Conservation (phyloP, 2,797 vertebrate species). For the Buceros bicornis region DNA sequence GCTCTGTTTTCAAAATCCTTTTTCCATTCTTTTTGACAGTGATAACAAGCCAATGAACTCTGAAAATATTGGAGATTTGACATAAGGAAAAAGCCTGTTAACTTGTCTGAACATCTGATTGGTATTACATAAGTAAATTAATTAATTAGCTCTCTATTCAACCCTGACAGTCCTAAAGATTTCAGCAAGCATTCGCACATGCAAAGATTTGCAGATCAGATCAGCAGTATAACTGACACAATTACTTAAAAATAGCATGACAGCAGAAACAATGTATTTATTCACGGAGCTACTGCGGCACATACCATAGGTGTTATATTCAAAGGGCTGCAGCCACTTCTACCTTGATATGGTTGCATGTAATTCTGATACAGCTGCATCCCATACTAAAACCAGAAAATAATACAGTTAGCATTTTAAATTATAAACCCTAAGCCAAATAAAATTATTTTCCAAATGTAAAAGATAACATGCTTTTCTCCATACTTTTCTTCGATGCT, state of each 20-base stretch:
- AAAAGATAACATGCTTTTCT: background rate
- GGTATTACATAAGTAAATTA: background rate
- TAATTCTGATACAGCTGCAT: conserved; percentile 97
- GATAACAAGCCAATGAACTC: background rate
- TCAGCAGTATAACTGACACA: background rate
- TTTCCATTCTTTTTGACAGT: background rate
- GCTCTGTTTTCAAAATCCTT: background rate
- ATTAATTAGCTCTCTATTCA: background rate
- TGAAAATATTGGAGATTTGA: background rate
- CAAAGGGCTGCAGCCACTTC: conserved; percentile 83
- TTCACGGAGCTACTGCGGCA: conserved; percentile 6
- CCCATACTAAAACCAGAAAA: conserved; percentile 87
- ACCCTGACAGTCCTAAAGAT: background rate
- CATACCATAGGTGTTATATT: conserved; percentile 93
- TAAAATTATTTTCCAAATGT: background rate
- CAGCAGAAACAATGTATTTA: background rate
- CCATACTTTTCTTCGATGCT: background rate
- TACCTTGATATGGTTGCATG: conserved; percentile 89
- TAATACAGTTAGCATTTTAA: conserved; percentile 45
- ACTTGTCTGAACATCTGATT: background rate
- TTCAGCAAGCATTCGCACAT: background rate
- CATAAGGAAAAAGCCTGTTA: background rate
- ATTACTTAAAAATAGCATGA: background rate
- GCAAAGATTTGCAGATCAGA: background rate
- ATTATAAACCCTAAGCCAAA: background rate